Percentiles rank a stretch among this genome's conserved stretches.
Conservation (phyloP, 2,113 vertebrate genomes). For the Gulo gulo region DNA sequence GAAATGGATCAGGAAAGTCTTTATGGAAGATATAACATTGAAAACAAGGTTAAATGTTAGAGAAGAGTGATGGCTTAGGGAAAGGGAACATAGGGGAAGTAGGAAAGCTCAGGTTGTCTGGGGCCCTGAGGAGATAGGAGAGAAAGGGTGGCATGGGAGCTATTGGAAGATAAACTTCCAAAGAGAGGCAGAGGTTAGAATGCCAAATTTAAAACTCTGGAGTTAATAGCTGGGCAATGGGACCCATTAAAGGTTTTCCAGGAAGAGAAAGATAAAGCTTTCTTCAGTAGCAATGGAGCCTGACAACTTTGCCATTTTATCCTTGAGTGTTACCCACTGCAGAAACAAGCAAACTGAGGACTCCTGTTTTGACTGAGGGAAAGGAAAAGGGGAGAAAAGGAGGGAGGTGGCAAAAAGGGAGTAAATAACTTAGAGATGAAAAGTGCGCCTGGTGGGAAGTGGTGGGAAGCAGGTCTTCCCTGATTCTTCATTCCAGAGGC, state of each 20-base stretch:
- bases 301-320: slow-evolving; percentile 22
- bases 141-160: neutral
- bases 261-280: neutral
- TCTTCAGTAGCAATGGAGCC: neutral
- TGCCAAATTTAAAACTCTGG: neutral
- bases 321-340: neutral
- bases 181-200: slow-evolving; percentile 5
- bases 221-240: neutral
- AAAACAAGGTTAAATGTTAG: neutral
- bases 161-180: neutral
- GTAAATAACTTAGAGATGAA: neutral
- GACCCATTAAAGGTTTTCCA: neutral
- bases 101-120: neutral
- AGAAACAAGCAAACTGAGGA: neutral
- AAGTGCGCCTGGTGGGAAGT: neutral
- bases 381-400: neutral
- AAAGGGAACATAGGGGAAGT: neutral
- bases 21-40: neutral
- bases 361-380: neutral
- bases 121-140: neutral
- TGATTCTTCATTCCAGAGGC: neutral
- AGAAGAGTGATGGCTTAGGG: neutral
- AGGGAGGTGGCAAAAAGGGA: neutral
- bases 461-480: neutral
- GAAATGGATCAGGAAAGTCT: neutral